Base-by-base conservation (phyloP, 2,797 vertebrate species). In the Carapus acus region DNA sequence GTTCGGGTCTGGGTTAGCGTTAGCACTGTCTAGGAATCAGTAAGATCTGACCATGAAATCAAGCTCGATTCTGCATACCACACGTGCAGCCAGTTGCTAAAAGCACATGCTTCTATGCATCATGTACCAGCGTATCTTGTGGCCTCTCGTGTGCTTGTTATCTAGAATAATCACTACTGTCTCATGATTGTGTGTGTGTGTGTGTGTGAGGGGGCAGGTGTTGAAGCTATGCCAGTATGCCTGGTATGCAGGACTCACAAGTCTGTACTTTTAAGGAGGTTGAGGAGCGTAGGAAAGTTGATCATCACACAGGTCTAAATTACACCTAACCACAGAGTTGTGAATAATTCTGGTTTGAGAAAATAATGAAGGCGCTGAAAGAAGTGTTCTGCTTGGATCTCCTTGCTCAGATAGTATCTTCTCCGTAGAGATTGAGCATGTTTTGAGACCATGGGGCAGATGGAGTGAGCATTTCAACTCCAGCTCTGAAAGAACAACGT, bases 141-240 rank as follows among this genome's bases (percentile, higher is more conserved):
- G 5, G 8, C 11, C 0, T 2, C 43, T 17, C 1, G 21, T 27
- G 18, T 18, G 17, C 6, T 40, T 48, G 40, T 67, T 46, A 62
- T 70, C 61, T 63, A 1, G 4, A 6, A 33, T 45, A 3, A 62
- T 33, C 43, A 38, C 57, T 34, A 49, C n/a, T n/a, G n/a, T n/a
- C n/a, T n/a, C n/a, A n/a, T n/a, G n/a, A n/a, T n/a, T n/a, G n/a
- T 20, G 39, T 54, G 37, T 42, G 42, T 51, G 41, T 52, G 29
- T 19, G 27, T 41, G 29, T 20, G 20, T 12, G 17, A 36, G 15
- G 41, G 11, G 31, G 9, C 38, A 46, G n/a, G 55, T 53, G 17
- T 37, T 40, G 45, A 16, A 33, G 49, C 21, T 54, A 16, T 24
- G 58, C 9, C 11, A 36, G 41, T 53, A 53, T 49, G 49, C 17